Conservation (phyloP, 2,888 invertebrate species). For the Thereva unica region DNA sequence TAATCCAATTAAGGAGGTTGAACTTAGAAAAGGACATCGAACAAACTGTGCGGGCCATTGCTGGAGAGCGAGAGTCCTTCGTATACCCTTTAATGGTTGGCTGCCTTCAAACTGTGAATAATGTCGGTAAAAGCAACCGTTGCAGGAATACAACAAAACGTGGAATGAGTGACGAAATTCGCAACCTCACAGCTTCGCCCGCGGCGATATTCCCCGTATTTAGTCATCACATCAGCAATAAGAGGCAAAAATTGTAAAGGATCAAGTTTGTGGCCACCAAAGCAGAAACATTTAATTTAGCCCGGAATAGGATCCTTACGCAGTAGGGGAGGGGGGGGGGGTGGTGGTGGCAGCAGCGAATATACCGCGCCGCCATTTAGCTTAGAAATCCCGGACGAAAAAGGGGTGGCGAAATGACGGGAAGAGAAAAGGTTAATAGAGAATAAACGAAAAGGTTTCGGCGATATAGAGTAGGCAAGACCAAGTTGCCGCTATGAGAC, state of each 20-base stretch:
- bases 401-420: constrained; percentile 14
- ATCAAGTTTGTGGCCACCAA: constrained; percentile 35
- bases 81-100: constrained; percentile 18
- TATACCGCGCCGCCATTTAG: constrained; percentile 11
- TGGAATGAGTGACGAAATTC: constrained; percentile 5
- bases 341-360: constrained; percentile 14
- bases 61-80: no score
- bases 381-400: constrained; percentile 15
- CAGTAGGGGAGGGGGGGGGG: background rate
- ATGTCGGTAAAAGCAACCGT: background rate
- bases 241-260: constrained; percentile 22
- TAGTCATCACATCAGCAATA: constrained; percentile 30
- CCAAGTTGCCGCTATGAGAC: constrained; percentile 7
- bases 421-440: constrained; percentile 32
- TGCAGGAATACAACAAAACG: background rate
- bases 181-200: background rate
- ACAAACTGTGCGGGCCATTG: background rate
- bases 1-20: constrained; percentile 17
- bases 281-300: constrained; percentile 41
- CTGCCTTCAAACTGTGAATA: background rate
- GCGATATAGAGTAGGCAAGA: constrained; percentile 16
- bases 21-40: constrained; percentile 5
- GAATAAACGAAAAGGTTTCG: constrained; percentile 3
- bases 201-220: background rate
- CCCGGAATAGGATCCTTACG: no score